Percentiles rank a stretch among this genome's conserved stretches.
These are phyloP conservation scores for Drosophila busckii DNA, from an alignment of 1,140 invertebrate genomes.

Conservation along the genomic window DNA sequence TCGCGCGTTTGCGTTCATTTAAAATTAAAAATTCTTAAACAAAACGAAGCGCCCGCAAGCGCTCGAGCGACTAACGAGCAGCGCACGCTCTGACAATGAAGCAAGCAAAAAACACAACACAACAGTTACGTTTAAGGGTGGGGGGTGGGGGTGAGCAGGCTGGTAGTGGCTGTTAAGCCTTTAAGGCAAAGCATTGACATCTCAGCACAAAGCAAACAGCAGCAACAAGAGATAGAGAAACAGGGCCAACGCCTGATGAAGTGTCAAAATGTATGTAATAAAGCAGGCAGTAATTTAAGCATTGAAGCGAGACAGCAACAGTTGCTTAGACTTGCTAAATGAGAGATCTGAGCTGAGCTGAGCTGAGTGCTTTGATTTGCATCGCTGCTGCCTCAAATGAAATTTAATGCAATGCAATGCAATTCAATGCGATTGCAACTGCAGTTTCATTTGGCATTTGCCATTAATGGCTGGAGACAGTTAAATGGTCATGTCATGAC, in stretches of 20 bases:
- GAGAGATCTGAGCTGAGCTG: no score
- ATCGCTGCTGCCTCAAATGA: no score
- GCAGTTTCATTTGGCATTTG: conserved; percentile 7
- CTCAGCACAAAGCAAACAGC: conserved; percentile 63
- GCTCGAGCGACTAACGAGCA: conserved; percentile 64
- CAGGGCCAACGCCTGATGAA: conserved; percentile 72
- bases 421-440: no score
- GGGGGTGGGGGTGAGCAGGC: not conserved
- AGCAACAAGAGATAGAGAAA: conserved; percentile 35
- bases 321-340: not conserved
- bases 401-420: no score
- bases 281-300: conserved; percentile 60
- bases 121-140: not conserved
- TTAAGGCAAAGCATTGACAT: conserved; percentile 75
- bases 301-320: not conserved
- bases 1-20: conserved; percentile 64
- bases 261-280: conserved; percentile 76
- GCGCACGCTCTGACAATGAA: conserved; percentile 54
- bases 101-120: no score
- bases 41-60: conserved; percentile 68
- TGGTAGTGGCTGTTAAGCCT: conserved; percentile 37
- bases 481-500: conserved; percentile 26
- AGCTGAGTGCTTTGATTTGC: no score
- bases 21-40: conserved; percentile 69
- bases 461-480: conserved; percentile 24